Base-by-base conservation (phyloP, 1,140 invertebrate genomes). In the Drosophila kikkawai region DNA sequence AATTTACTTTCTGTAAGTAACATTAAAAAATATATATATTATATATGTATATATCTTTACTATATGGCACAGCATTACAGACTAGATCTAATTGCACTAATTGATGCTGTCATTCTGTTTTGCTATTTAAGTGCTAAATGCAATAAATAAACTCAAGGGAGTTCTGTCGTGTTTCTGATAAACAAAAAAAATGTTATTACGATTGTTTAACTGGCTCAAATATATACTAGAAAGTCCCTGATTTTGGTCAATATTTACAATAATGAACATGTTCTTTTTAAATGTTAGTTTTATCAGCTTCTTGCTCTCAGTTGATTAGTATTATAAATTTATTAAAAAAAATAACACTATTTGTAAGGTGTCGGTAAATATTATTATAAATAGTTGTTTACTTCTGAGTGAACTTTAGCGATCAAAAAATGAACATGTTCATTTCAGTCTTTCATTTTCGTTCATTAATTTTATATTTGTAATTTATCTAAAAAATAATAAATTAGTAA, bases 1-100 rank as follows among this genome's bases (percentile, higher is more conserved):
- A 81, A 73, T 95, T 1, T 95, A 94, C 34, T 86, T 91, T 17
- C 45, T 91, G 87, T 86, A 55, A 91, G 87, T 22, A 29, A 29
- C 5, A 29, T 6, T 29, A 6, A 29, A 29, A 29, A 29, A 29
- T 6, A 29, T 6, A 5, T 29, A 29, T n/a, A 2, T 15, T 7
- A 15, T 13, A 4, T n/a, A 8, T 11, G n/a, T n/a, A 11, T 13
- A 45, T 22, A 7, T 13, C 12, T 47, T 7, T 13, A 4, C 3
- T 48, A 47, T 15, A 26, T 15, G 13, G 8, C 19, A 22, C 7
- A 22, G 7, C 22, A 8, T 47, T 13, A 15, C 45, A 15, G 45
- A 2, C 1, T 11, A 36, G 36, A 19, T 45, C 51, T 34, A 42
- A 41, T 34, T 11, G 22, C 12, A 1, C 32, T 51, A 11, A 34